Evolutionary conservation across 2,888 invertebrate species (phyloP).

Genomic region (Herminia tarsipennalis): DNA sequence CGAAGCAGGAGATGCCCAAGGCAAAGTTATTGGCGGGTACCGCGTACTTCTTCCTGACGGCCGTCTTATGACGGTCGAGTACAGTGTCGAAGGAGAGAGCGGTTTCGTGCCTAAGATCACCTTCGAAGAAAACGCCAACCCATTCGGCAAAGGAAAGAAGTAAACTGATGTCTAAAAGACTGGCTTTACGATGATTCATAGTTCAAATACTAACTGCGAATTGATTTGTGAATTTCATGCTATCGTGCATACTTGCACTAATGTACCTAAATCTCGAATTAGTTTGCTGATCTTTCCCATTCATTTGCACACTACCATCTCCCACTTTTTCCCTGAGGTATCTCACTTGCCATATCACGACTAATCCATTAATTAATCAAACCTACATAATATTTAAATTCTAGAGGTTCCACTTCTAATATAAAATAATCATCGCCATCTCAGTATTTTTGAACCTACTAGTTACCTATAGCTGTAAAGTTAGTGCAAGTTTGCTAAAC

Average conservation of each 20-base stretch:
- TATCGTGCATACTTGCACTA: neutral
- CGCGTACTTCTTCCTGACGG: constrained; percentile 89
- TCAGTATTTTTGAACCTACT: no score
- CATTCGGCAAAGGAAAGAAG: constrained; percentile 78
- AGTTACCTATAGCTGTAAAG: neutral
- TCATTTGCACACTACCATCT: no score
- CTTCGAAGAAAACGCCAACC: constrained; percentile 87
- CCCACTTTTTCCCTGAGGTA: no score
- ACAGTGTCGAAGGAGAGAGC: constrained; percentile 89
- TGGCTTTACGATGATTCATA: constrained; percentile 32
- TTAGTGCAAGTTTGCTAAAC: neutral
- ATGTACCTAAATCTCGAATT: neutral
- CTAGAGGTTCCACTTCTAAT: no score
- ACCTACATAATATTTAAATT: no score
- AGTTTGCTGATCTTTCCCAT: no score
- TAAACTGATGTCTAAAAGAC: constrained; percentile 34
- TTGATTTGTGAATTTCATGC: constrained; percentile 36
- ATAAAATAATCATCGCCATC: no score
- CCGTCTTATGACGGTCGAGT: constrained; percentile 90
- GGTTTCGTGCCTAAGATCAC: constrained; percentile 90
- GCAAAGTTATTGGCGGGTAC: constrained; percentile 88
- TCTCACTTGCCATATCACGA: no score
- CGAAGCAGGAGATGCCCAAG: constrained; percentile 87
- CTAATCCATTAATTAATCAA: no score
- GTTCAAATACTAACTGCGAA: constrained; percentile 27